Base-by-base conservation (phyloP, 2,113 vertebrate genomes). In the Raja brachyura region DNA sequence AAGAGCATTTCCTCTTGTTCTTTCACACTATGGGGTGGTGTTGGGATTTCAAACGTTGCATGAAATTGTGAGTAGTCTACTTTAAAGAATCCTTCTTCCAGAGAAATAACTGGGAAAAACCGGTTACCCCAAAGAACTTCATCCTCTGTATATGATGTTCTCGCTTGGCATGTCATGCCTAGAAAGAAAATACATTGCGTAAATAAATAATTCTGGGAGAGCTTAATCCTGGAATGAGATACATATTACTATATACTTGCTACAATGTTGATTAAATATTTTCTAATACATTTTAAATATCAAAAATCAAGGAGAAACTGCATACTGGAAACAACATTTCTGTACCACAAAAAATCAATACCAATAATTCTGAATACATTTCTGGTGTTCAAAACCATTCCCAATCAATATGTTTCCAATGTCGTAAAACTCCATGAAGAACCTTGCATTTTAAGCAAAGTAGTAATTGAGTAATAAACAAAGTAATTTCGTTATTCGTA, bases 1-100 rank as follows among this genome's bases (percentile, higher is more conserved):
- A 99, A 97, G 61, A 99, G 96, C 83, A 98, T 98, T 95, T 99
- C 99, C 94, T 99, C 98, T 93, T 98, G 98, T 95, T 99, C 98
- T 96, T 99, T 99, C 74, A 98, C 98, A n/a, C 99, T 99, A 95
- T 98, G 98, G 0, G 98, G 98, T 1, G 98, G 95, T 0, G 98
- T 99, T 83, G 97, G 97, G 56, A 99, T 98, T 96, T 99, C 99
- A 90, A 99, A 99, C 0, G 98, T 99, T 68, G 98, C 98, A 25
- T 99, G 99, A 95, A 99, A 99, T 96, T 99, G 99, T n/a, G 99
- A 99, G 93, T 99, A 99, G 96, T 99, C 99, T 93, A 99, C 99
- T 95, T 99, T 99, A 93, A 99, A 99, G 96, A 99, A 99, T 5
- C 99, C 99, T 83, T 99, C 99, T 93, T 99, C 99, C 95, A 99